Conservation (phyloP, 2,797 vertebrate species). For the Hippopotamyrus pictus region DNA sequence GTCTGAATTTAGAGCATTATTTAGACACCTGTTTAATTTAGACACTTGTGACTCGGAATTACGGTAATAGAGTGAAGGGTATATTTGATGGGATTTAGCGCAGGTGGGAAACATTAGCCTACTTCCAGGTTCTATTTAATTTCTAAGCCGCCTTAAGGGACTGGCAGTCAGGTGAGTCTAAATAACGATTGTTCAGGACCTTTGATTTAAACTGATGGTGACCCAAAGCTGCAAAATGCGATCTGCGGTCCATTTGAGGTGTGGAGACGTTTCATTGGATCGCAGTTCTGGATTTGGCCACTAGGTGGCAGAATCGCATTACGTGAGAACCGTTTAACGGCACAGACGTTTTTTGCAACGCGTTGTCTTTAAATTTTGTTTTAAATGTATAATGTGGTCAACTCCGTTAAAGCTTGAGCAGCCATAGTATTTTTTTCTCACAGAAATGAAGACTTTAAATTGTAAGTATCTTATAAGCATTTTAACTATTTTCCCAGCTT, state of each 20-base stretch:
- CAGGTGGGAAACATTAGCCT: neutral
- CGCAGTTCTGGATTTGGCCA: neutral
- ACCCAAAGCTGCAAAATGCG: neutral
- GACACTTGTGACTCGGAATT: neutral
- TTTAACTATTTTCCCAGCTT: neutral
- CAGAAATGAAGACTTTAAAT: neutral
- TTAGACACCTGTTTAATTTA: neutral
- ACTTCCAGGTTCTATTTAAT: neutral
- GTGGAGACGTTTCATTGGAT: neutral
- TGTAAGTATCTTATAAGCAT: neutral
- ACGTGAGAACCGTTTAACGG: neutral
- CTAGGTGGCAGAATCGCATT: neutral
- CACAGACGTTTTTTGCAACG: neutral
- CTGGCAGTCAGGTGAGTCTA: neutral
- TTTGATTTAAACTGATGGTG: neutral
- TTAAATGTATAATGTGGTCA: neutral
- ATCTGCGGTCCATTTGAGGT: neutral
- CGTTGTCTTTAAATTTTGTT: neutral
- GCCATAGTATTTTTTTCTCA: neutral
- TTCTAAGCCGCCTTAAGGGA: neutral
- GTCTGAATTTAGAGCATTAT: neutral
- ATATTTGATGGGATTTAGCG: neutral
- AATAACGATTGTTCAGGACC: neutral
- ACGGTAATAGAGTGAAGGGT: neutral
- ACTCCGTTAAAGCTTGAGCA: neutral